Percentiles rank a stretch among this genome's conserved stretches.
Evolutionary conservation across 2,888 invertebrate genomes (phyloP).

Genomic region (Onchidella celtica): DNA sequence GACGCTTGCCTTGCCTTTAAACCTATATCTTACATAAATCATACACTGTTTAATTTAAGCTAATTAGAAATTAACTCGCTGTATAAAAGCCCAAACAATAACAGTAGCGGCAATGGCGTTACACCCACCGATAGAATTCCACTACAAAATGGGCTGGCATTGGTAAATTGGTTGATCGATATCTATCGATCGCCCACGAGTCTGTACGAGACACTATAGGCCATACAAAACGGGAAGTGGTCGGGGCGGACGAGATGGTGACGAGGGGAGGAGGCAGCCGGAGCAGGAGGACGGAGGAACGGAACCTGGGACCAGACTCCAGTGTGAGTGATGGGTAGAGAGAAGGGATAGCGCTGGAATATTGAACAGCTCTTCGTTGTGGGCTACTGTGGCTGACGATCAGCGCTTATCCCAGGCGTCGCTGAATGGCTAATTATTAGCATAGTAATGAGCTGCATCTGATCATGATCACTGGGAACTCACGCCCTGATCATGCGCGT

Average conservation of each 20-base stretch:
- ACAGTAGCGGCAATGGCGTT: no score
- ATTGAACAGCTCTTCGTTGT: conserved; percentile 3
- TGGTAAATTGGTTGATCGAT: conserved; percentile 39
- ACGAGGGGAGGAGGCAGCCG: not conserved
- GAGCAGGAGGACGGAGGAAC: not conserved
- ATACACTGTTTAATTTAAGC: no score
- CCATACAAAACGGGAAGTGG: conserved; percentile 9
- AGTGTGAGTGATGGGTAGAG: not conserved
- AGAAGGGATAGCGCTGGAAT: conserved; percentile 5
- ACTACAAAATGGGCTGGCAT: conserved; percentile 31
- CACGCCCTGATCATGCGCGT: not conserved
- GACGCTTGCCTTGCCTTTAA: no score
- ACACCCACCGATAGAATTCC: not conserved
- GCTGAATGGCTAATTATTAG: conserved; percentile 41
- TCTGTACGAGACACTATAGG: conserved; percentile 3
- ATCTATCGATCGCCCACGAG: conserved; percentile 28
- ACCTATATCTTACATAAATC: no score
- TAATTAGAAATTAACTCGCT: no score
- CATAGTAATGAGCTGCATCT: conserved; percentile 37
- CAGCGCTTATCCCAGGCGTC: conserved; percentile 14
- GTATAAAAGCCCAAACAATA: no score
- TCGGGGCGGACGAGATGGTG: conserved; percentile 6
- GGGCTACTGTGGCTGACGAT: not conserved
- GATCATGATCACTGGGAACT: conserved; percentile 6
- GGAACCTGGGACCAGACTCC: not conserved